Conservation (phyloP, 2,113 vertebrate species). For the Addax nasomaculatus region DNA sequence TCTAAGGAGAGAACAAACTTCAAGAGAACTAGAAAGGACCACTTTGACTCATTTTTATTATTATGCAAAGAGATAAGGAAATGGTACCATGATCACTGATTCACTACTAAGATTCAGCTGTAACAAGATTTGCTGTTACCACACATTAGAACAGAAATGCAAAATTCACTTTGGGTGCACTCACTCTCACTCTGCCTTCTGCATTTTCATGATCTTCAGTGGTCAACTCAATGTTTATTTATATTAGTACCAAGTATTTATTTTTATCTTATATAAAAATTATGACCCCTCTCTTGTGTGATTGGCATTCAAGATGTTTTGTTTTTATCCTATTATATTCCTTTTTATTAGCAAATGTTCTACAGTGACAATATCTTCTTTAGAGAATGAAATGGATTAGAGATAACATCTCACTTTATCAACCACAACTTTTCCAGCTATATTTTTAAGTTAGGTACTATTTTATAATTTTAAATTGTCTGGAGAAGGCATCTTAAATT, state of each 20-base stretch:
- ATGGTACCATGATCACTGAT: not conserved
- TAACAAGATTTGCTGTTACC: not conserved
- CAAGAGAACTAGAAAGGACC: not conserved
- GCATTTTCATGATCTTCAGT: not conserved
- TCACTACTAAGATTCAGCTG: not conserved
- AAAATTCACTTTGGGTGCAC: not conserved
- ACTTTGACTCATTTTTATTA: not conserved
- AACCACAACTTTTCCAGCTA: constrained; percentile 72
- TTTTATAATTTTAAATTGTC: constrained; percentile 78
- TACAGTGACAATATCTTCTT: constrained; percentile 60
- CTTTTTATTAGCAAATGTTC: constrained; percentile 45
- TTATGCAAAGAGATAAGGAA: not conserved
- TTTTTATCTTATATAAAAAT: not conserved
- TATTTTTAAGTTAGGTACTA: constrained; percentile 68
- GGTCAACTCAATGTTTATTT: not conserved
- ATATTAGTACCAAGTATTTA: not conserved
- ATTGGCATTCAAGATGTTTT: not conserved
- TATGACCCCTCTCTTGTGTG: not conserved
- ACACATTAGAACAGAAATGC: not conserved
- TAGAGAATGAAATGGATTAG: constrained; percentile 73
- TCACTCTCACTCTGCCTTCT: not conserved
- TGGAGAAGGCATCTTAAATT: constrained; percentile 71
- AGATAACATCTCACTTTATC: constrained; percentile 69
- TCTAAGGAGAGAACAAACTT: not conserved
- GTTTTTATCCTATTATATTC: constrained; percentile 14